Evolutionary conservation across 2,797 vertebrate genomes (phyloP), one percentile per base, ranked within the genome.

Genomic region (Acanthurus leucopareius): DNA sequence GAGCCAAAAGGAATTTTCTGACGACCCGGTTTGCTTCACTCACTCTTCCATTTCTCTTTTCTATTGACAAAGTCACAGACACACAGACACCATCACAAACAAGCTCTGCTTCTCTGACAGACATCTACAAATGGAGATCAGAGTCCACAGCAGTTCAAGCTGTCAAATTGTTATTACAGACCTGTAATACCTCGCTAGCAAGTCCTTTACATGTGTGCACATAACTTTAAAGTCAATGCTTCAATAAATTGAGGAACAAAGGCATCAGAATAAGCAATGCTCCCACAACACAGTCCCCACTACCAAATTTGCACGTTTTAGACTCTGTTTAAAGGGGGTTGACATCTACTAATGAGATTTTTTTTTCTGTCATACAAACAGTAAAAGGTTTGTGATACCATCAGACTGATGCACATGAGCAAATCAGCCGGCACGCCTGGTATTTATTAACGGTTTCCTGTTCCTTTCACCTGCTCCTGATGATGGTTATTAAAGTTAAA

Each of bases 1-100:
- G 22, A 74, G 75, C 66, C 40, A 60, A 61, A 57, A 77, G 47
- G 77, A 80, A 85, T 58, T 32, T 53, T 82, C 62, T 63, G 61
- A 69, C n/a, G 10, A 57, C 73, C 79, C 22, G 17, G 70, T 32
- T 73, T 56, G 62, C 28, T 73, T 82, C 42, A 71, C 53, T 62
- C 52, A 52, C 28, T 64, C 58, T 81, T 71, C 44, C 45, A 45
- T 70, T 79, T 77, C 66, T 61, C 32, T 20, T 62, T 70, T 70
- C 19, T 61, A 8, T 69, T 67, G 80, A 75, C 69, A 82, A 42
- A 69, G 25, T 57, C 60, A 57, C 5, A 67, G 48, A 25, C 40
- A 44, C 52, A 62, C 45, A 28, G 61, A 69, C 61, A 38, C 28
- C 32, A 71, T 74, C 53, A 44, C 19, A 58, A n/a, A 74, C 42